These are phyloP conservation scores for Protonemura montana DNA, from an alignment of 2,888 invertebrate genomes.

Conservation along the genomic window DNA sequence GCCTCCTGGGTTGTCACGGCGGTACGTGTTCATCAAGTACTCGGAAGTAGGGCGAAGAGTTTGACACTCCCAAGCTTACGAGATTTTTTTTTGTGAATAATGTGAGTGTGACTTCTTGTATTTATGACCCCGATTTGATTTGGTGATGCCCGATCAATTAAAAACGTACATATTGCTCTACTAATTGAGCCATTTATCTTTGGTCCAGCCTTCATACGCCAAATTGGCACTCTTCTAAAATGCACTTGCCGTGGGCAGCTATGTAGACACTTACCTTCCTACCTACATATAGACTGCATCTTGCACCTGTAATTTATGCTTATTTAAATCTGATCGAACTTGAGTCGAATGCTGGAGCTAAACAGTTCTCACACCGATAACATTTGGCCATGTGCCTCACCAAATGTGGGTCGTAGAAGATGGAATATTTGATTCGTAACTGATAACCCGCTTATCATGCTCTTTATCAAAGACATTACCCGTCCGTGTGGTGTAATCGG, in stretches of 20 bases:
- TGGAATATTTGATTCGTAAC: background rate
- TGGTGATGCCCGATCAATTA: background rate
- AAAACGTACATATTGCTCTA: background rate
- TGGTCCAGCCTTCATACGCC: background rate
- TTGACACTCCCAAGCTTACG: background rate
- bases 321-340: background rate
- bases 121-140: background rate
- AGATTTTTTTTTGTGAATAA: background rate
- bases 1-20: background rate
- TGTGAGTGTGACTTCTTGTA: constrained; percentile 7
- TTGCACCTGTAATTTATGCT: background rate
- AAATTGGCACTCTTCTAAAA: background rate
- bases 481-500: background rate
- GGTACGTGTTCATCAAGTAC: background rate
- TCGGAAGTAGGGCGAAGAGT: background rate
- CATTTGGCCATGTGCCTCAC: background rate
- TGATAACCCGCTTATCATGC: background rate
- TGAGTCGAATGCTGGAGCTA: background rate
- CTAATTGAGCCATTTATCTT: background rate
- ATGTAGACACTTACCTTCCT: background rate
- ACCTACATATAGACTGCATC: background rate
- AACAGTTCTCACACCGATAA: background rate
- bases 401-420: background rate
- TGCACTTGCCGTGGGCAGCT: background rate
- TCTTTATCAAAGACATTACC: background rate